Evolutionary conservation across 2,797 vertebrate species (phyloP).

Genomic region (Periophthalmus magnuspinnatus): DNA sequence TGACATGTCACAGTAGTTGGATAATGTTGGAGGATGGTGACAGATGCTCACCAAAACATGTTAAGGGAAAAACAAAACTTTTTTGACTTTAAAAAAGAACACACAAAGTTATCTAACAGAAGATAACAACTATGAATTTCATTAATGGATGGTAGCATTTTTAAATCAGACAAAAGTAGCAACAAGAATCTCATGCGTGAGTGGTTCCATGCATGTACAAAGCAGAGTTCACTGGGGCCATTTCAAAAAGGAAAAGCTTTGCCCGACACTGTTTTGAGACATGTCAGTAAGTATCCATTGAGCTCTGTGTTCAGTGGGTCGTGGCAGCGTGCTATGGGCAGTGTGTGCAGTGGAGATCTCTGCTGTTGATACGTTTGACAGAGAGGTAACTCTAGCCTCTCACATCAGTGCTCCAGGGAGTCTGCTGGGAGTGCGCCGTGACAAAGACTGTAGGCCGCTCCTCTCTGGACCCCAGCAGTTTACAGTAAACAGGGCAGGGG

Average conservation of each 20-base stretch:
- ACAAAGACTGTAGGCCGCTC: slow-evolving; percentile 59
- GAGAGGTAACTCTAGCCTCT: slow-evolving; percentile 70
- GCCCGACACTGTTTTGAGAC: slow-evolving; percentile 2
- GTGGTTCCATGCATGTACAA: neutral
- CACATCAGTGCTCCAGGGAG: slow-evolving; percentile 57
- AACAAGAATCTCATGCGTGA: too few species aligned
- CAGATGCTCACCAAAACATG: too few species aligned
- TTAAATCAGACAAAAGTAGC: too few species aligned
- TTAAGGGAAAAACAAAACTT: too few species aligned
- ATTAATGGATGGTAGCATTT: too few species aligned
- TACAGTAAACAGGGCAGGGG: slow-evolving; percentile 72
- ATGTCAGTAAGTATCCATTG: slow-evolving; percentile 9
- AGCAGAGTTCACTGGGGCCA: neutral
- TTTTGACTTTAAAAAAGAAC: too few species aligned
- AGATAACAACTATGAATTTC: too few species aligned
- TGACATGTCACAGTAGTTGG: too few species aligned
- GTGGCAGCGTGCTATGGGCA: slow-evolving; percentile 40
- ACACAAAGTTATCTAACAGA: too few species aligned
- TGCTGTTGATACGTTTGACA: slow-evolving; percentile 71
- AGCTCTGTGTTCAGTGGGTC: slow-evolving; percentile 37
- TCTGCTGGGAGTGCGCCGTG: slow-evolving; percentile 52
- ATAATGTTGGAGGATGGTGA: too few species aligned
- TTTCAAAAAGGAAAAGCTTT: neutral
- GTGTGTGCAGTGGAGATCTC: slow-evolving; percentile 59
- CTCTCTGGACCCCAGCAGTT: slow-evolving; percentile 57